Percentiles rank a stretch among this genome's conserved stretches.
Conservation (phyloP, 2,113 vertebrate species). For the Melanotaenia duboulayi region DNA sequence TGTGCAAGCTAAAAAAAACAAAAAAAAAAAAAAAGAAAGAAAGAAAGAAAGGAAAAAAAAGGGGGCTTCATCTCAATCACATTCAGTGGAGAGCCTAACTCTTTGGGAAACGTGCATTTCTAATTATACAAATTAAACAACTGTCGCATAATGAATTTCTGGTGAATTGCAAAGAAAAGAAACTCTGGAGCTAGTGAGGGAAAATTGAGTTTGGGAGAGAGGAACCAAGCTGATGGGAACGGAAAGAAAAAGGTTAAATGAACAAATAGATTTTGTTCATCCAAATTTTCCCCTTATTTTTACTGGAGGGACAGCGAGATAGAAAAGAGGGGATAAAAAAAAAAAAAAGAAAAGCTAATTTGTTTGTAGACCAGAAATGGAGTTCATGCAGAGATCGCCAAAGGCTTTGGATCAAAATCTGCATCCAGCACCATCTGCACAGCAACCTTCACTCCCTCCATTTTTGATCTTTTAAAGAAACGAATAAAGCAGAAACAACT, state of each 20-base stretch:
- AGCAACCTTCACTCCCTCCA: conserved; percentile 66
- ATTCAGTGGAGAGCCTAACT: conserved; percentile 41
- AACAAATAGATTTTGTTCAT: conserved; percentile 75
- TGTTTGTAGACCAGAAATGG: conserved; percentile 76
- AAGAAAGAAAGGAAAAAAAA: not conserved
- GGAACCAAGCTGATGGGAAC: conserved; percentile 35
- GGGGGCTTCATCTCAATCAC: conserved; percentile 48
- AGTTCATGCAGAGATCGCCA: conserved; percentile 70
- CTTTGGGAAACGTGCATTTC: conserved; percentile 56
- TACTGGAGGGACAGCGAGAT: conserved; percentile 49
- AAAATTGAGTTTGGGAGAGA: conserved; percentile 61
- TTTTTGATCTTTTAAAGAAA: conserved; percentile 69
- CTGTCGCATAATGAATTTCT: conserved; percentile 69
- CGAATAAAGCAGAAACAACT: conserved; percentile 57
- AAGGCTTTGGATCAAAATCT: conserved; percentile 74
- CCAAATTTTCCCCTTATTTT: conserved; percentile 66
- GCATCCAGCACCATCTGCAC: conserved; percentile 60
- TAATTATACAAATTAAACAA: conserved; percentile 72
- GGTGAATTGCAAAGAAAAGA: conserved; percentile 45
- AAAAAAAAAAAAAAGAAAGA: not conserved
- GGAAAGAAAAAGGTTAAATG: conserved; percentile 55
- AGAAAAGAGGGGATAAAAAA: conserved; percentile 12
- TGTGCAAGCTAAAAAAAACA: conserved; percentile 15
- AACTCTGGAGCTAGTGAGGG: conserved; percentile 38
- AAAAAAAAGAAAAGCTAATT: conserved; percentile 59